A percentile compares a stretch with the other conserved stretches of the same genome.
These are phyloP conservation scores for Bombus haemorrhoidalis DNA, from an alignment of 1,140 invertebrate species.

Conservation along the genomic window DNA sequence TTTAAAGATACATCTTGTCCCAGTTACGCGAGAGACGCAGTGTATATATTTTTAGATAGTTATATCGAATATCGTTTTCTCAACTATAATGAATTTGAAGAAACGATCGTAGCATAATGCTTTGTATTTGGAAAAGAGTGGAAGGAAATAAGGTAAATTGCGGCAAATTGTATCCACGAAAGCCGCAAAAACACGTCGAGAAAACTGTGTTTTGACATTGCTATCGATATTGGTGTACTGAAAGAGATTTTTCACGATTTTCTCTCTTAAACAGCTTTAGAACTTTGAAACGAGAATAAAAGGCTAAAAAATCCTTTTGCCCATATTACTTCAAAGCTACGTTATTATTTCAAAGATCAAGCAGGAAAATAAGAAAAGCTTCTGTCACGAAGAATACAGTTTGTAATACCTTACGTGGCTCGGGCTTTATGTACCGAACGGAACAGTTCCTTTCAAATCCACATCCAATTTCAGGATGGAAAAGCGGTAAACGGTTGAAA, in stretches of 20 bases:
- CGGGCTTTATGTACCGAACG: neutral
- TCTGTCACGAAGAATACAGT: neutral
- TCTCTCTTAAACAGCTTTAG: neutral
- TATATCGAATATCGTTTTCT: neutral
- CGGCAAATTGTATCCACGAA: neutral
- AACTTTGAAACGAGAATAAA: neutral
- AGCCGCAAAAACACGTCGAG: neutral
- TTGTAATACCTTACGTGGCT: neutral
- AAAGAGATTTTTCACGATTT: neutral
- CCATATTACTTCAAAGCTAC: neutral
- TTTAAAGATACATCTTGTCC: neutral
- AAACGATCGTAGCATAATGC: neutral
- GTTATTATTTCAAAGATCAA: conserved; percentile 13
- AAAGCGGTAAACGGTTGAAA: neutral
- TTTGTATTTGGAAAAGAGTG: neutral
- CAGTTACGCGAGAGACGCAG: neutral
- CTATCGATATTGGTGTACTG: neutral
- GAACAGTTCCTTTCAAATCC: neutral
- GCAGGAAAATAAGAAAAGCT: neutral
- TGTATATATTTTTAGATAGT: neutral
- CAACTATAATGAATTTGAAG: neutral
- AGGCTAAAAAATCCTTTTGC: neutral
- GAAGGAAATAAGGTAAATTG: neutral
- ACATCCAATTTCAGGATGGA: neutral
- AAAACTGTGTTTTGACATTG: neutral